Evolutionary conservation across 2,797 vertebrate species (phyloP), one percentile per base, ranked within the genome.

Genomic region (Hemitrygon akajei): DNA sequence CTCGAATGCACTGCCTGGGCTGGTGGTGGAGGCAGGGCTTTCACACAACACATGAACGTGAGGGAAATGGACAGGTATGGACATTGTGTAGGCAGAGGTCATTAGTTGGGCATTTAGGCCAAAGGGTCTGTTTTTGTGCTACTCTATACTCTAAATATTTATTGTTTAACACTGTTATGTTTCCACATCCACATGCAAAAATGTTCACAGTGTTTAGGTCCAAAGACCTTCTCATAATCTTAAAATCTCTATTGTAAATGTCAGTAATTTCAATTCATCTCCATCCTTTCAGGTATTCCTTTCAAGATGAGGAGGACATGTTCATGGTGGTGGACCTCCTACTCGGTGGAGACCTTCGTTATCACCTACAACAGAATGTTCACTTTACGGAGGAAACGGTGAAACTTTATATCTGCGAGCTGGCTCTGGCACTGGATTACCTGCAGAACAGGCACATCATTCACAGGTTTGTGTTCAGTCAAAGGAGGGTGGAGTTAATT

Each of bases 281-380:
- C 71, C 93, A 66, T 84, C 47, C 0, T 93, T 95, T 5, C 94
- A 99, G 99, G 99, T 99, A 99, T 95, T 99, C 99, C 0, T 99
- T 99, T 96, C 99, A 99, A 95, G 99, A 99, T 69, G 99, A 99
- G 71, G 99, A 99, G 95, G 99, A 99, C 94, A 99, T 99, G 99
- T 99, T 99, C 94, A 99, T 99, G 99, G 99, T 99, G 94, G 99
- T 99, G 0, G 99, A 99, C 95, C 95, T 99, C 94, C 97, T 99
- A 27, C 96, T 99, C 7, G 99, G 99, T 1, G 99, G 99, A 86
- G 99, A 99, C 95, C 97, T 99, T 94, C 98, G 99, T 12, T 99
- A 98, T 94, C 99, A 99, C 94, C 97, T 99, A 66, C 99, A 99
- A 76, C 98, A 99, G 95, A 98, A 99, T 0, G 97, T 99, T 69